Evolutionary conservation across 2,888 invertebrate genomes (phyloP).

Genomic region (Diplolepis rosae): DNA sequence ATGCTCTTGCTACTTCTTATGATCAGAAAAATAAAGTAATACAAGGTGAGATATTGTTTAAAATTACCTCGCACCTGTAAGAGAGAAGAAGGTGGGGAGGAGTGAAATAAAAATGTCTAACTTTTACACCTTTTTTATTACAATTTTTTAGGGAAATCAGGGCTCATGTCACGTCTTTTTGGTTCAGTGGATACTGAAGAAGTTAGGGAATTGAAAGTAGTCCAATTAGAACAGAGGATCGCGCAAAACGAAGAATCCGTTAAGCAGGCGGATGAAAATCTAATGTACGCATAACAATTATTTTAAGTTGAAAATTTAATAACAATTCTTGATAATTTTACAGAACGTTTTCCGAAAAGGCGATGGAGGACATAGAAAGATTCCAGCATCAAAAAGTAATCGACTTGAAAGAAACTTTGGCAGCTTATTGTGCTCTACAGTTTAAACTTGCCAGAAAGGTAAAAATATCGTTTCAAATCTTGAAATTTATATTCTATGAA

Average conservation of each 20-base stretch:
- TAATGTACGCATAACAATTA: constrained; percentile 74
- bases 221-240: constrained; percentile 81
- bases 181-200: constrained; percentile 86
- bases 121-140: background rate
- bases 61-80: no score
- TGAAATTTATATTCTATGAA: background rate
- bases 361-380: constrained; percentile 80
- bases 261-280: constrained; percentile 76
- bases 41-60: no score
- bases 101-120: no score
- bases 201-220: constrained; percentile 82
- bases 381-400: constrained; percentile 84
- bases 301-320: background rate
- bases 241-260: constrained; percentile 78
- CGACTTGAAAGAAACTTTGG: constrained; percentile 83
- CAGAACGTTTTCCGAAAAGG: constrained; percentile 82
- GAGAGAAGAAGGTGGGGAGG: no score
- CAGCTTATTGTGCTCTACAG: constrained; percentile 81
- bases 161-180: constrained; percentile 83
- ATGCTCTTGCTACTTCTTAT: constrained; percentile 75
- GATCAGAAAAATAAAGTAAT: constrained; percentile 75
- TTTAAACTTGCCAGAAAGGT: constrained; percentile 86
- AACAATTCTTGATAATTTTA: constrained; percentile 51
- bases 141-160: constrained; percentile 79
- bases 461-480: constrained; percentile 35